phyloP scores from a whole-genome alignment of 2,888 invertebrate genomes.

The Sphaeridia pumilis region DNA sequence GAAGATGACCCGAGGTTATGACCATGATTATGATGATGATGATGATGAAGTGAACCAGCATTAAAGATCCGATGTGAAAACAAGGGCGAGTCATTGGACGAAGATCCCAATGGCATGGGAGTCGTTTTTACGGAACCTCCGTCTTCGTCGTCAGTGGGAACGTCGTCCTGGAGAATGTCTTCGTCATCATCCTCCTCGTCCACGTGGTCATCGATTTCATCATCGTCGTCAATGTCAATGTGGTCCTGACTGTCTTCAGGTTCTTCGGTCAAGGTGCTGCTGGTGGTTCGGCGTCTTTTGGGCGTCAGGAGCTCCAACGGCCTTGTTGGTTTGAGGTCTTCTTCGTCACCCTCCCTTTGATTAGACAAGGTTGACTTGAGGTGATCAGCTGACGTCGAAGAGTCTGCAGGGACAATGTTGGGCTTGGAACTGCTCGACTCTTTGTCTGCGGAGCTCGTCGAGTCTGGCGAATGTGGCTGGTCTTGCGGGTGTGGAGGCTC shows the following conservation, averaged over 20 bases:
- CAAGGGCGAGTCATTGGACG: too few species aligned
- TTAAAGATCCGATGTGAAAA: too few species aligned
- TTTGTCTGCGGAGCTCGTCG: constrained; percentile 31
- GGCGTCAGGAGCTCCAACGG: too few species aligned
- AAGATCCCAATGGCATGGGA: too few species aligned
- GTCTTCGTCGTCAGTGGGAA: constrained; percentile 36
- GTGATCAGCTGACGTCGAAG: constrained; percentile 18
- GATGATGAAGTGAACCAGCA: too few species aligned
- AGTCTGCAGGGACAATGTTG: constrained; percentile 29
- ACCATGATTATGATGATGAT: too few species aligned
- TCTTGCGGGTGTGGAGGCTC: constrained; percentile 9
- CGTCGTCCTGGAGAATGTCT: constrained; percentile 36
- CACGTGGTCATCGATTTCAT: too few species aligned
- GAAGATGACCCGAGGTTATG: too few species aligned
- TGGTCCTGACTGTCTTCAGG: constrained; percentile 13
- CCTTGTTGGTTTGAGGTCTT: too few species aligned
- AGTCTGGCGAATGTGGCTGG: constrained; percentile 27
- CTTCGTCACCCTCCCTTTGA: neutral
- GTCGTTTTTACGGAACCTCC: too few species aligned
- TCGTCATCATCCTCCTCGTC: constrained; percentile 46
- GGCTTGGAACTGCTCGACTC: constrained; percentile 17
- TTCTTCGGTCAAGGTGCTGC: too few species aligned
- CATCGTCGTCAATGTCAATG: constrained; percentile 27
- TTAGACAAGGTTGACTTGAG: constrained; percentile 5
- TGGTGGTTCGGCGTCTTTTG: too few species aligned